Conservation (phyloP, 2,797 vertebrate genomes). For the Ctenopoma multispine region DNA sequence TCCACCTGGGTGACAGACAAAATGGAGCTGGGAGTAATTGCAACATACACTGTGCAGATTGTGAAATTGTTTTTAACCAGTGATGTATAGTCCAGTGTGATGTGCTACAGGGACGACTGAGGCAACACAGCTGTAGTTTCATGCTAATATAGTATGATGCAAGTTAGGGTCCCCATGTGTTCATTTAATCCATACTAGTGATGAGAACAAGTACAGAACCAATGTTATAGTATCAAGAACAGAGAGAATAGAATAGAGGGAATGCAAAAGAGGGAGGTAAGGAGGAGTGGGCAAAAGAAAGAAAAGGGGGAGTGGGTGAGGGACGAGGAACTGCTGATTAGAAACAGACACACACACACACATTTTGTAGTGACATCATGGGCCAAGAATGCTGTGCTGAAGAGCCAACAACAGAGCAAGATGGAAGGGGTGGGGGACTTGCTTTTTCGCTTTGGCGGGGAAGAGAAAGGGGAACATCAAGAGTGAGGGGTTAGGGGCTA, state of each 20-base stretch:
- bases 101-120: conserved; percentile 1
- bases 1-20: conserved; percentile 73
- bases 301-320: conserved; percentile 65
- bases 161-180: conserved; percentile 14
- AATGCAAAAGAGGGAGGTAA: conserved; percentile 61
- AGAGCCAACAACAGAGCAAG: conserved; percentile 82
- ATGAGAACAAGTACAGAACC: conserved; percentile 33
- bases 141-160: conserved; percentile 25
- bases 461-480: conserved; percentile 58
- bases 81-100: not conserved
- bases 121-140: conserved; percentile 11
- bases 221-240: conserved; percentile 49
- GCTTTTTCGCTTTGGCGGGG: conserved; percentile 62
- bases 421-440: conserved; percentile 78
- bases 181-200: conserved; percentile 25
- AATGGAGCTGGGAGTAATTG: not conserved
- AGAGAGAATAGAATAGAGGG: conserved; percentile 52
- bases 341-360: conserved; percentile 84
- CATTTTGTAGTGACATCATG: conserved; percentile 83
- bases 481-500: conserved; percentile 54
- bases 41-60: not conserved
- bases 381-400: conserved; percentile 80
- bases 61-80: not conserved
- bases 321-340: conserved; percentile 82
- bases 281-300: conserved; percentile 61